phyloP scores from a whole-genome alignment of 2,113 vertebrate genomes.

The Himantopus leucocephalus region DNA sequence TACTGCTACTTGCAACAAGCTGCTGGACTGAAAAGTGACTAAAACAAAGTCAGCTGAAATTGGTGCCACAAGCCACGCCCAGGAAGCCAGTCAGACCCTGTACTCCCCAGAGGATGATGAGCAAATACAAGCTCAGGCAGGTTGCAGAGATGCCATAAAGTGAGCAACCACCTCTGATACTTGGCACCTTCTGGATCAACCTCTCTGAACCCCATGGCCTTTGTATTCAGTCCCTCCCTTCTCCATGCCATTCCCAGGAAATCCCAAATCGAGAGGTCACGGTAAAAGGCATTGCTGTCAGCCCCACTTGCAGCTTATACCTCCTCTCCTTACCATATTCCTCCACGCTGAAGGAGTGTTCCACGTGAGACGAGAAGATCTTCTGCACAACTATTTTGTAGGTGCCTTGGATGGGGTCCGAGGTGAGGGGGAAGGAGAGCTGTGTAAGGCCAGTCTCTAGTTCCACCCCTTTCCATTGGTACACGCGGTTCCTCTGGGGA shows the following conservation, averaged over 20 bases:
- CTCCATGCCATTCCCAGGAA: neutral
- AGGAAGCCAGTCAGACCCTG: neutral
- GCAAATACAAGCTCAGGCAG: neutral
- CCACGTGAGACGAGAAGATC: neutral
- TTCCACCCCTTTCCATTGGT: slow-evolving; percentile 69
- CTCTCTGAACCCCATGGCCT: neutral
- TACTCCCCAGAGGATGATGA: neutral
- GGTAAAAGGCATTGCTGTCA: neutral
- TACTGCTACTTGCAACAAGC: neutral
- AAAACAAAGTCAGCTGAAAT: neutral
- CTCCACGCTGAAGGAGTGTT: slow-evolving; percentile 65
- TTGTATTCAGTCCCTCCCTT: neutral
- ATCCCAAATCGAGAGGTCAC: rapidly evolving
- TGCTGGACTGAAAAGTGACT: neutral
- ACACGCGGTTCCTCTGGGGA: slow-evolving; percentile 71
- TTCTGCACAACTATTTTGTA: slow-evolving; percentile 70
- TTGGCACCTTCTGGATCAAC: neutral
- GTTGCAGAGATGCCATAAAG: neutral
- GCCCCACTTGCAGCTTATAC: neutral
- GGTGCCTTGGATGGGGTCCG: slow-evolving; percentile 68
- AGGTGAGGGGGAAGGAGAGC: slow-evolving; percentile 67
- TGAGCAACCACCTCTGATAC: neutral
- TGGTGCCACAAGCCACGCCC: neutral
- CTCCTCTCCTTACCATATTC: slow-evolving; percentile 73
- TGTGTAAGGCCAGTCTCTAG: slow-evolving; percentile 64